Evolutionary conservation across 2,888 invertebrate genomes (phyloP).

Genomic region (Hydraecia micacea): DNA sequence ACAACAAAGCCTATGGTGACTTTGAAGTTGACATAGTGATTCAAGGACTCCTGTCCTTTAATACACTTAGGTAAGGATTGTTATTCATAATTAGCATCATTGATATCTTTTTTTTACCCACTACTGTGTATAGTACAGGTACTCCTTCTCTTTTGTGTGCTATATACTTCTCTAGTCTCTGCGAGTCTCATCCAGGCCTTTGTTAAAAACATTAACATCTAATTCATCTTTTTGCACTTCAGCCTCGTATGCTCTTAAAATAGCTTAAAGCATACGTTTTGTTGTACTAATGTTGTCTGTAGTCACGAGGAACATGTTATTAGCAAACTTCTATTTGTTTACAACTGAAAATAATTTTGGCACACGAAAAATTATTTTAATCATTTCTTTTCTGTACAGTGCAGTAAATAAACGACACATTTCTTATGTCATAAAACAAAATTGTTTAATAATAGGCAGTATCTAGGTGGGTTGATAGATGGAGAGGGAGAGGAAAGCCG

Average conservation of each 20-base stretch:
- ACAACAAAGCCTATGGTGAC: no score
- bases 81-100: neutral
- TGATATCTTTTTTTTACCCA: neutral
- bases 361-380: constrained; percentile 29
- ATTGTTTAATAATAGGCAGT: no score
- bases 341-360: constrained; percentile 47
- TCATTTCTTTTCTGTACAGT: neutral
- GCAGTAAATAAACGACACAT: neutral
- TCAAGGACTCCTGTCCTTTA: no score
- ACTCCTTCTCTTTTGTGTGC: neutral
- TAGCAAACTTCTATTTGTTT: constrained; percentile 41
- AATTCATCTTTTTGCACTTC: neutral
- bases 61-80: neutral
- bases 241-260: constrained; percentile 12
- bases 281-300: constrained; percentile 8
- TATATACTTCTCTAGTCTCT: neutral
- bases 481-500: neutral
- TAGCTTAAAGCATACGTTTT: neutral
- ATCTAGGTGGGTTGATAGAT: no score
- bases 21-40: neutral
- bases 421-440: neutral
- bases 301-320: constrained; percentile 43
- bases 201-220: neutral
- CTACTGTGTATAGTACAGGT: no score
- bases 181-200: neutral